A percentile compares a stretch with the other conserved stretches of the same genome.
Conservation (phyloP, 1,140 invertebrate species). For the Gerris buenoi region DNA sequence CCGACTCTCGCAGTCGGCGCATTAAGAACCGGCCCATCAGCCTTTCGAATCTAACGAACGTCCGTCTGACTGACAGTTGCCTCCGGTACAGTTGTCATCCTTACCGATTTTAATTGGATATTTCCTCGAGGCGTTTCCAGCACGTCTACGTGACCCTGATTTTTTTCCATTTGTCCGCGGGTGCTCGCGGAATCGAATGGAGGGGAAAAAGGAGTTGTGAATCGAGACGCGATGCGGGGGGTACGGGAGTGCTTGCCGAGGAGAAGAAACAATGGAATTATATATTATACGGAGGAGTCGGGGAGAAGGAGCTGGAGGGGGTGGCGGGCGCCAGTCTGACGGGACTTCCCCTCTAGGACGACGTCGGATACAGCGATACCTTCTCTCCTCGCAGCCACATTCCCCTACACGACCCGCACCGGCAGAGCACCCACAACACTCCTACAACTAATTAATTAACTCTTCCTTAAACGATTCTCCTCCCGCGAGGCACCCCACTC, state of each 20-base stretch:
- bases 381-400: neutral
- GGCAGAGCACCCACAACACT: neutral
- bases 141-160: neutral
- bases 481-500: neutral
- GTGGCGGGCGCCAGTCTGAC: neutral
- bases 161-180: neutral
- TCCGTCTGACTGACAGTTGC: too few species aligned
- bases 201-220: neutral
- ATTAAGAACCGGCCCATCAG: too few species aligned
- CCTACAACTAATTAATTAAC: neutral
- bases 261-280: neutral
- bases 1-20: too few species aligned
- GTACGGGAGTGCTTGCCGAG: neutral
- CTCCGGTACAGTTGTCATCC: too few species aligned
- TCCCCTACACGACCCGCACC: neutral
- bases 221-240: neutral
- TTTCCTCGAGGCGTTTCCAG: neutral
- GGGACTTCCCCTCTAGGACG: neutral
- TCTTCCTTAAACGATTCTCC: neutral
- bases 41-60: too few species aligned
- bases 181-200: neutral
- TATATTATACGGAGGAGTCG: neutral
- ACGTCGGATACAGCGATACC: neutral
- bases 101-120: neutral
- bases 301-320: neutral